Evolutionary conservation across 1,140 invertebrate genomes (phyloP).

Genomic region (Brachionus manjavacas): DNA sequence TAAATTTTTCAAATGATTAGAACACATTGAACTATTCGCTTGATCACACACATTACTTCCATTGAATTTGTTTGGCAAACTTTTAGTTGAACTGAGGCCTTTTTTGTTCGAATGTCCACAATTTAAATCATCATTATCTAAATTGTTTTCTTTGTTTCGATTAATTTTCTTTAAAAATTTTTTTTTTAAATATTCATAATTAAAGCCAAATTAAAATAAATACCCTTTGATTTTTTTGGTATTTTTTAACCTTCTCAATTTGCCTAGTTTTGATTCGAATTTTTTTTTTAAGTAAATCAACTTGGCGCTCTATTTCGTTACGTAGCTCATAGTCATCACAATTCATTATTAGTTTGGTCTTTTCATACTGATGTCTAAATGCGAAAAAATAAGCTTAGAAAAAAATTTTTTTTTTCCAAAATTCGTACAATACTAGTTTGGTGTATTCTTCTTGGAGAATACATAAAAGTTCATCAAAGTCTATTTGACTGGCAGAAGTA

Average conservation of each 20-base stretch:
- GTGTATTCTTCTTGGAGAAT: slow-evolving; percentile 21
- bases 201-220: neutral
- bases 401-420: neutral
- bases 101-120: neutral
- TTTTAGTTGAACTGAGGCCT: neutral
- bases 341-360: slow-evolving; percentile 1
- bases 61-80: neutral
- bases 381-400: neutral
- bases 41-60: neutral
- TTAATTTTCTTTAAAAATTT: neutral
- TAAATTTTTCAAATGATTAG: neutral
- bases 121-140: neutral
- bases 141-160: neutral
- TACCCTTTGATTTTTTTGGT: slow-evolving; percentile 9
- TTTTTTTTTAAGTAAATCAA: neutral
- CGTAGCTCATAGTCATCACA: neutral
- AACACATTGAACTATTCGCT: neutral
- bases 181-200: neutral
- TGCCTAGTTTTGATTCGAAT: slow-evolving; percentile 2
- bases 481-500: neutral
- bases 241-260: slow-evolving; percentile 5
- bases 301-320: neutral
- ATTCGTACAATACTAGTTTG: slow-evolving; percentile 8
- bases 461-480: neutral
- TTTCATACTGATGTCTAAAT: neutral